phyloP scores from a whole-genome alignment of 2,113 vertebrate genomes.

The Astatoreochromis straeleni region DNA sequence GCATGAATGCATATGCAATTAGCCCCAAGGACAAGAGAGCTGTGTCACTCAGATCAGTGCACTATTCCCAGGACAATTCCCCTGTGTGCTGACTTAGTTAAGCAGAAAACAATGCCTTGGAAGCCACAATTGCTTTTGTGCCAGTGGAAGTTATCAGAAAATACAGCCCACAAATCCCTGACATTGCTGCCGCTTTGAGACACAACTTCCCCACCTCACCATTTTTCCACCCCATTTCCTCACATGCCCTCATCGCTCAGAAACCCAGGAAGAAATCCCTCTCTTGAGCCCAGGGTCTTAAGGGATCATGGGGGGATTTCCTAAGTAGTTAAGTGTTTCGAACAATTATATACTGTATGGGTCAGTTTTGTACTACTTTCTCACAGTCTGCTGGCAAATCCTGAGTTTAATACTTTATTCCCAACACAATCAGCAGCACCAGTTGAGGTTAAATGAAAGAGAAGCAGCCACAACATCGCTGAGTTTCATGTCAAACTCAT shows the following conservation, averaged over 20 bases:
- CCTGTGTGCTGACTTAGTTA: background rate
- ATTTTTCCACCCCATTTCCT: conserved; percentile 26
- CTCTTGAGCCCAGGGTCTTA: background rate
- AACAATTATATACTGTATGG: background rate
- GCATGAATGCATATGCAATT: background rate
- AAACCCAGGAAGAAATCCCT: conserved; percentile 3
- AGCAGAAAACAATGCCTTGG: conserved; percentile 1
- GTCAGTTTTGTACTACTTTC: background rate
- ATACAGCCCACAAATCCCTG: background rate
- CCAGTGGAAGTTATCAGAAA: background rate
- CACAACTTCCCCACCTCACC: background rate
- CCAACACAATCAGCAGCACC: background rate
- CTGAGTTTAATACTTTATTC: background rate
- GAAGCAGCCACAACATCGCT: background rate
- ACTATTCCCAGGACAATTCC: background rate
- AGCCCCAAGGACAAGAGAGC: background rate
- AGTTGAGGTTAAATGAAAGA: background rate
- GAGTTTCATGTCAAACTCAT: background rate
- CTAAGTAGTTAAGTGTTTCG: conserved; percentile 37
- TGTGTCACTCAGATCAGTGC: background rate
- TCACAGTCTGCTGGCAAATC: background rate
- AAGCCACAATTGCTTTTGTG: background rate
- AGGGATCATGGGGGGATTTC: conserved; percentile 42
- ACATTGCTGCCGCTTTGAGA: background rate
- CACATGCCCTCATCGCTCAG: background rate